Conservation (phyloP, 2,113 vertebrate genomes). For the Spheniscus mendiculus region DNA sequence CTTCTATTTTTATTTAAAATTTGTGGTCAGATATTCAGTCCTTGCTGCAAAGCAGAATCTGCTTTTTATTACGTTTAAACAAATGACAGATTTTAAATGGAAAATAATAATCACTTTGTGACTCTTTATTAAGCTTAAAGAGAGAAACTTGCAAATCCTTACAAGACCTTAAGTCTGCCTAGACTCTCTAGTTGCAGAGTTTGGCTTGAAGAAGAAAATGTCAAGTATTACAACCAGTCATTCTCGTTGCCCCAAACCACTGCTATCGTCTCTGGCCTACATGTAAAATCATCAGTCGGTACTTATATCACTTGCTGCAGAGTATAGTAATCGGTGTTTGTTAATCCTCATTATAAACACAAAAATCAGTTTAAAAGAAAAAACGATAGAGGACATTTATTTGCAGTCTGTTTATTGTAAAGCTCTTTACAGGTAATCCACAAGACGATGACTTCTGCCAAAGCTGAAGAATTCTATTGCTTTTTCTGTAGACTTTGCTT, state of each 20-base stretch:
- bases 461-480: constrained; percentile 36
- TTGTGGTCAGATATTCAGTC: background rate
- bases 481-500: constrained; percentile 70
- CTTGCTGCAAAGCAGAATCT: background rate
- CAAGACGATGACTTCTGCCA: constrained; percentile 54
- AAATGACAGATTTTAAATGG: background rate
- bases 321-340: constrained; percentile 52
- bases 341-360: constrained; percentile 30
- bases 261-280: background rate
- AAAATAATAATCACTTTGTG: background rate
- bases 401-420: constrained; percentile 68
- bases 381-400: constrained; percentile 56
- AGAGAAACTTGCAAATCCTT: constrained; percentile 1
- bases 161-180: background rate
- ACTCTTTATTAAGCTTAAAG: background rate
- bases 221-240: background rate
- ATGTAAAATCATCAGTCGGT: constrained; percentile 34
- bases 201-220: constrained; percentile 13
- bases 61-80: background rate
- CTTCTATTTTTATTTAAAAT: constrained; percentile 15
- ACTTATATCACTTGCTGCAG: constrained; percentile 58
- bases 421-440: constrained; percentile 72
- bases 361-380: constrained; percentile 66
- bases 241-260: background rate
- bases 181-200: background rate